phyloP scores from a whole-genome alignment of 2,113 vertebrate genomes.

The Carassius gibelio region DNA sequence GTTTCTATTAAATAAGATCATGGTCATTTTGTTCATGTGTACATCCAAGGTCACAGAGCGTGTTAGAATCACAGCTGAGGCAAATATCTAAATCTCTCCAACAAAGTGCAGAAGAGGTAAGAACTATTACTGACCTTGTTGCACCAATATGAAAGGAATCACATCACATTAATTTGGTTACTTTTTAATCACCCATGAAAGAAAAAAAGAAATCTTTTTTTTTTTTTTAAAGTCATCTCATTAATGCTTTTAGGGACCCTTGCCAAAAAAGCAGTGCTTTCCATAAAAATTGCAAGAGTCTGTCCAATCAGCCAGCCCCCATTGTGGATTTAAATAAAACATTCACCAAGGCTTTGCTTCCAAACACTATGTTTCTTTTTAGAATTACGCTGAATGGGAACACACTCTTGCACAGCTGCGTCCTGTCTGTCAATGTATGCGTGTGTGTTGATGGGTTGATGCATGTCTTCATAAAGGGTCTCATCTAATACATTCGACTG shows the following conservation, averaged over 20 bases:
- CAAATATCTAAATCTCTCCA: conserved; percentile 11
- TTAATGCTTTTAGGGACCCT: conserved; percentile 18
- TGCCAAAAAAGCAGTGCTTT: background rate
- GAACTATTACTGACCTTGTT: conserved; percentile 12
- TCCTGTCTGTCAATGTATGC: background rate
- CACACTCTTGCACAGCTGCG: conserved; percentile 27
- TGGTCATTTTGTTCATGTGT: conserved; percentile 15
- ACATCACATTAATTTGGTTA: conserved; percentile 12
- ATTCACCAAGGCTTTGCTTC: conserved; percentile 37
- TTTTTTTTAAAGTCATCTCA: background rate
- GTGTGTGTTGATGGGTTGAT: no score
- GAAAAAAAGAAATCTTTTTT: no score
- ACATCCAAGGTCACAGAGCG: conserved; percentile 16
- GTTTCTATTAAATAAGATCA: conserved; percentile 26
- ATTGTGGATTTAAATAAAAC: conserved; percentile 41
- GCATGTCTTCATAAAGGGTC: background rate
- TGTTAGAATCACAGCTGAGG: conserved; percentile 1
- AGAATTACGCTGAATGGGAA: conserved; percentile 20
- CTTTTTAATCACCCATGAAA: conserved; percentile 10
- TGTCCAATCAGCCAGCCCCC: background rate
- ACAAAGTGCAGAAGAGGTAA: background rate
- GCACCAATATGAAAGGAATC: conserved; percentile 2
- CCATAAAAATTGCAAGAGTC: background rate
- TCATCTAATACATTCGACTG: background rate
- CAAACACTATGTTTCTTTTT: background rate